Percentiles rank a stretch among this genome's conserved stretches.
Evolutionary conservation across 2,888 invertebrate species (phyloP).

Genomic region (Exephanes ischioxanthus): DNA sequence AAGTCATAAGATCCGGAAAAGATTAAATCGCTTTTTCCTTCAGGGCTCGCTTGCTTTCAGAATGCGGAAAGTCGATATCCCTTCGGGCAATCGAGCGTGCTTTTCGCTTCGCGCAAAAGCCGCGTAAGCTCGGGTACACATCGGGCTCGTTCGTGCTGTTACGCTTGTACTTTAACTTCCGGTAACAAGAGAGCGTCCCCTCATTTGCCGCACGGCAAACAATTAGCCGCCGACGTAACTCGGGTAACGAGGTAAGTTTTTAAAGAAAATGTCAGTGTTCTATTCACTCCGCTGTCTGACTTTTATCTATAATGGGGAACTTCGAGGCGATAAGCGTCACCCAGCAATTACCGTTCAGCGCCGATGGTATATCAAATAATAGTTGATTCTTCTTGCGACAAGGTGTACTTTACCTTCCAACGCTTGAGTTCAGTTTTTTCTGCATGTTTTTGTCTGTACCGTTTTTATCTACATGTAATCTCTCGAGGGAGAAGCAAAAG

Average conservation of each 20-base stretch:
- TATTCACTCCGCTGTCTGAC: conserved; percentile 1
- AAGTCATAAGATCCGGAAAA: background rate
- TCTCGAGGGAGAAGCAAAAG: background rate
- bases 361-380: background rate
- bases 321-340: background rate
- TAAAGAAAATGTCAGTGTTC: conserved; percentile 41
- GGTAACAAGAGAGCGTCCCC: conserved; percentile 23
- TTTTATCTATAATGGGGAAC: background rate
- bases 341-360: conserved; percentile 34
- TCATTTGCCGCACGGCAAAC: conserved; percentile 27
- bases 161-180: background rate
- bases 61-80: conserved; percentile 28
- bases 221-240: conserved; percentile 58
- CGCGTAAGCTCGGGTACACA: background rate
- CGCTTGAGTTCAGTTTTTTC: too few relatives aligned
- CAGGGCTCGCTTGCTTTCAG: background rate
- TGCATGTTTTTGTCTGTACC: too few relatives aligned
- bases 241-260: conserved; percentile 64
- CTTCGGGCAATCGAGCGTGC: conserved; percentile 11
- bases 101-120: conserved; percentile 16
- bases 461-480: background rate
- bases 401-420: background rate
- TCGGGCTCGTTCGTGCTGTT: conserved; percentile 4
- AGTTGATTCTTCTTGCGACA: background rate
- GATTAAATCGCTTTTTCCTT: background rate